Evolutionary conservation across 2,797 vertebrate species (phyloP).

Genomic region (Syngnathus rostellatus): DNA sequence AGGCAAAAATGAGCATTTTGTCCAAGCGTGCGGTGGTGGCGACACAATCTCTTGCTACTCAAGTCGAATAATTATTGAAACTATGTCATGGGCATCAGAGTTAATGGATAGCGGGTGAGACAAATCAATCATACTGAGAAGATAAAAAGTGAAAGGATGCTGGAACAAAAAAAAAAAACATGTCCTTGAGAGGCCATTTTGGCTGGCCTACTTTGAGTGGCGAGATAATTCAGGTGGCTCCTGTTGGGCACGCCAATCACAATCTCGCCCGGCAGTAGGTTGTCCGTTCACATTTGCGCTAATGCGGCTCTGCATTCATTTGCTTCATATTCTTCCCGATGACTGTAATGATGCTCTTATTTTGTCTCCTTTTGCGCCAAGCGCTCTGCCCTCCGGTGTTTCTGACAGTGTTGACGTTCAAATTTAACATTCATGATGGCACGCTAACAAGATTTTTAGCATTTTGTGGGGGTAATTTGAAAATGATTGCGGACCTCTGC

Average conservation of each 20-base stretch:
- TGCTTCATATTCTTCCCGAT: background rate
- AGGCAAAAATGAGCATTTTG: slow-evolving; percentile 26
- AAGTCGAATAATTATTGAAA: slow-evolving; percentile 44
- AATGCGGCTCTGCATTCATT: background rate
- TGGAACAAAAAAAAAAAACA: slow-evolving; percentile 5
- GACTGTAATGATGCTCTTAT: slow-evolving; percentile 3
- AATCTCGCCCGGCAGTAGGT: slow-evolving; percentile 16
- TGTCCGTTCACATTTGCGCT: slow-evolving; percentile 15
- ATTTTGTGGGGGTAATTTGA: background rate
- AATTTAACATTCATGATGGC: background rate
- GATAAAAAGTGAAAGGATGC: slow-evolving; percentile 20
- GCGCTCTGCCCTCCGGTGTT: background rate
- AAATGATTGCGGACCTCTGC: background rate
- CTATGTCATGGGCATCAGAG: slow-evolving; percentile 33
- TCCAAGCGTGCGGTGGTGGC: slow-evolving; percentile 23
- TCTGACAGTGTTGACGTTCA: background rate
- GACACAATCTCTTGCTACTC: slow-evolving; percentile 39
- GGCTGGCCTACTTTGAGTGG: slow-evolving; percentile 33
- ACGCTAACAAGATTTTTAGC: background rate
- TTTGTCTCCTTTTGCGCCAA: background rate
- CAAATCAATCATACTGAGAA: slow-evolving; percentile 6
- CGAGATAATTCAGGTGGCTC: slow-evolving; percentile 27
- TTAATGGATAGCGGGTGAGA: slow-evolving; percentile 13
- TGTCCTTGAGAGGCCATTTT: slow-evolving; percentile 21
- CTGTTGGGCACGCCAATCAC: slow-evolving; percentile 19